Percentiles rank a stretch among this genome's conserved stretches.
Evolutionary conservation across 1,140 invertebrate species (phyloP).

Genomic region (Hormaphis cornu): DNA sequence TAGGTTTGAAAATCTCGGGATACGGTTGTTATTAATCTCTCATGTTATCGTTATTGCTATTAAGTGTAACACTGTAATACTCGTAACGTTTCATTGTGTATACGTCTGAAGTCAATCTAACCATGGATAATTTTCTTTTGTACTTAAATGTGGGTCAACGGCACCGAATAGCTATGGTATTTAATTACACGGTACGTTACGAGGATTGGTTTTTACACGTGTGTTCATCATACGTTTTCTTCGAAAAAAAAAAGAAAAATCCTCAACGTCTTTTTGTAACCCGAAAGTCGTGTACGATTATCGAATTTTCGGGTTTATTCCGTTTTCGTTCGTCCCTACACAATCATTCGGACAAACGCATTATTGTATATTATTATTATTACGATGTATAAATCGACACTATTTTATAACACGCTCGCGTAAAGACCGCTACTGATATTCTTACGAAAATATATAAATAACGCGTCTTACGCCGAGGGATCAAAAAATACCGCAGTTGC

Average conservation of each 20-base stretch:
- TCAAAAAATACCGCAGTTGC: too few relatives aligned
- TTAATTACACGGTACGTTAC: conserved; percentile 23
- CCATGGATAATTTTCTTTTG: conserved; percentile 23
- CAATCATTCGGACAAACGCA: too few relatives aligned
- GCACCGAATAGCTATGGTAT: conserved; percentile 29
- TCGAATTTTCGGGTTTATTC: too few relatives aligned
- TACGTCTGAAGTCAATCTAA: conserved; percentile 3
- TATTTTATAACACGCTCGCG: too few relatives aligned
- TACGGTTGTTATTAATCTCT: neutral
- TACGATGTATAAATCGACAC: too few relatives aligned
- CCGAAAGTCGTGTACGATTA: too few relatives aligned
- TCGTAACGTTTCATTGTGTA: neutral
- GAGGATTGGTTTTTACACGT: neutral
- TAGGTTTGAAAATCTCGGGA: neutral
- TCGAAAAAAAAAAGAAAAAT: conserved; percentile 3
- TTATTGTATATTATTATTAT: too few relatives aligned
- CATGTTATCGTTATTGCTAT: neutral
- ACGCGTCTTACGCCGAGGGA: too few relatives aligned
- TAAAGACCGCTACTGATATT: too few relatives aligned
- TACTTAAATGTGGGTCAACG: conserved; percentile 15
- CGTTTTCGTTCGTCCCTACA: too few relatives aligned
- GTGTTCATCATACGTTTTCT: neutral
- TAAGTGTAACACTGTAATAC: too few relatives aligned
- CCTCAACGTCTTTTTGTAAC: neutral
- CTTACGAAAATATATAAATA: too few relatives aligned